Percentiles rank a stretch among this genome's conserved stretches.
phyloP scores from a whole-genome alignment of 2,888 invertebrate species.

The Yponomeuta sedellus region DNA sequence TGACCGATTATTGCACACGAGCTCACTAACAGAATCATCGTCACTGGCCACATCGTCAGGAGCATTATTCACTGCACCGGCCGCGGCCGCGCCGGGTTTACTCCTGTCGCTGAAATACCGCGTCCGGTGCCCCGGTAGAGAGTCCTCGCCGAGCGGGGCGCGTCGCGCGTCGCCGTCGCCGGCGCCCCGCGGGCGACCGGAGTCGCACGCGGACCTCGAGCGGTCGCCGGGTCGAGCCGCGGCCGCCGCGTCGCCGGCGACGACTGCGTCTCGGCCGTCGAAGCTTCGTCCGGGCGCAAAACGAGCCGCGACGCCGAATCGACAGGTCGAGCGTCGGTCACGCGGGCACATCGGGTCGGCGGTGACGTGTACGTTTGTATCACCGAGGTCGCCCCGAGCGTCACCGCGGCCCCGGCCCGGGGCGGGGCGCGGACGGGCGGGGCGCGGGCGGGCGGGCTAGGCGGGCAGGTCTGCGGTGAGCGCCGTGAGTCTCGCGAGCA shows the following conservation, averaged over 20 bases:
- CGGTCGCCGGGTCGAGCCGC: neutral
- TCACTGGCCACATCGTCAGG: neutral
- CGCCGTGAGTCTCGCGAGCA: slow-evolving; percentile 32
- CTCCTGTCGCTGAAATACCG: neutral
- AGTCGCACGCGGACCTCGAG: neutral
- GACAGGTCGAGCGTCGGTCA: no score
- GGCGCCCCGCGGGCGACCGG: neutral
- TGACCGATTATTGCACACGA: neutral
- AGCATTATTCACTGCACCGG: no score
- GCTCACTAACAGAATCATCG: neutral
- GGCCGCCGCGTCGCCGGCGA: no score
- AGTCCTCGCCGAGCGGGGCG: neutral
- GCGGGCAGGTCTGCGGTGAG: slow-evolving; percentile 27
- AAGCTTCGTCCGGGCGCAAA: neutral
- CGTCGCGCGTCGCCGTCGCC: neutral
- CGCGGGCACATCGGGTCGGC: no score
- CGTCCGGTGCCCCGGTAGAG: neutral
- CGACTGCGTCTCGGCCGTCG: no score
- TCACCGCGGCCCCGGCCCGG: neutral
- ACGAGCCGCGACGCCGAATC: no score
- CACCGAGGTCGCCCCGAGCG: no score
- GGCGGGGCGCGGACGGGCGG: neutral
- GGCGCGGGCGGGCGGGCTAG: slow-evolving; percentile 23
- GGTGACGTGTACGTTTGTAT: neutral
- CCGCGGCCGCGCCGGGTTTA: neutral